Conservation (phyloP, 2,113 vertebrate species). For the Gulo gulo region DNA sequence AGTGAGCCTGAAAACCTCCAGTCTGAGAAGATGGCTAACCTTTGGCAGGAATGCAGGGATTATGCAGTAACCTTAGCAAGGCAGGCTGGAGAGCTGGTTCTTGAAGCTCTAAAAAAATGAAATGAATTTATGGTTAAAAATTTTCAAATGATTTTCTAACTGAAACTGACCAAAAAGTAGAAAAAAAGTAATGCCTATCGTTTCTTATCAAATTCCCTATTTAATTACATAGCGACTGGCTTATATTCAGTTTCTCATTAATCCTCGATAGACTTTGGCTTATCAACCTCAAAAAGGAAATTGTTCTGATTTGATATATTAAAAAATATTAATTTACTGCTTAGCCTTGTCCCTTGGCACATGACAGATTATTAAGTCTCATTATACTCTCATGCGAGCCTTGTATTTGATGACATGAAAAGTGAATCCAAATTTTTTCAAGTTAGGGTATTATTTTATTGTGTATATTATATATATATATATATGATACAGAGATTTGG, state of each 20-base stretch:
- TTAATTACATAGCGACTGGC: background rate
- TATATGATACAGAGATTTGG: background rate
- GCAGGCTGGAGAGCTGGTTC: constrained; percentile 86
- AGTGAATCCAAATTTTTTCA: background rate
- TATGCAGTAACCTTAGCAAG: constrained; percentile 83
- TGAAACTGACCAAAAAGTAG: constrained; percentile 95
- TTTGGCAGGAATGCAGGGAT: constrained; percentile 87
- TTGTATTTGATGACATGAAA: background rate
- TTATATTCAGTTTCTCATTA: background rate
- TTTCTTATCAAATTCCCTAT: background rate
- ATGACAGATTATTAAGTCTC: background rate
- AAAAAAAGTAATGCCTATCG: constrained; percentile 86
- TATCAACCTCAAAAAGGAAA: background rate
- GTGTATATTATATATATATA: background rate
- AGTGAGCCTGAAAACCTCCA: background rate
- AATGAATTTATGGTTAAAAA: constrained; percentile 93
- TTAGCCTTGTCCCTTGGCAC: background rate
- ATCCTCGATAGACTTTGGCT: background rate
- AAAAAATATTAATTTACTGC: constrained; percentile 22
- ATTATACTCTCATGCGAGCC: background rate
- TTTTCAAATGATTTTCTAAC: constrained; percentile 94
- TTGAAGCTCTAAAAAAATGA: constrained; percentile 91
- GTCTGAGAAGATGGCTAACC: constrained; percentile 80
- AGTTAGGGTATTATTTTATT: background rate
- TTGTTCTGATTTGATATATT: background rate